Evolutionary conservation across 2,797 vertebrate genomes (phyloP).

Genomic region (Mallotus villosus): DNA sequence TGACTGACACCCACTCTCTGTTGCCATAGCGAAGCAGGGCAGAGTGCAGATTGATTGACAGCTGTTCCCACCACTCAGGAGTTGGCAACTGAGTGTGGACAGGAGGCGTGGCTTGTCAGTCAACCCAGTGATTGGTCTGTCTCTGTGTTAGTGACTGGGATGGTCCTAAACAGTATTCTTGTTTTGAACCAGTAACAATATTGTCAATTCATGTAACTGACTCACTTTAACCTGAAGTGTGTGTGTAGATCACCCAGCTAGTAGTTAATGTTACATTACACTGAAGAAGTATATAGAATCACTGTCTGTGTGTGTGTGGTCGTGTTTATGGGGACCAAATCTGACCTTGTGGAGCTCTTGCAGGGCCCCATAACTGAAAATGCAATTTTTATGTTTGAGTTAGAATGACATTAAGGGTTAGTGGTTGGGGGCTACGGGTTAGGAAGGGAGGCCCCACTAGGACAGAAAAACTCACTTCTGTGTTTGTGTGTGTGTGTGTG

Average conservation of each 20-base stretch:
- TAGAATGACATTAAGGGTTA: too few relatives aligned
- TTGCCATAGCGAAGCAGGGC: conserved; percentile 62
- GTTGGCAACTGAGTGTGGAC: conserved; percentile 1
- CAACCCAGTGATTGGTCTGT: too few relatives aligned
- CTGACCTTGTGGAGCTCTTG: too few relatives aligned
- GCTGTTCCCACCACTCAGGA: conserved; percentile 47
- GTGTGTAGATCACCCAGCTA: not conserved
- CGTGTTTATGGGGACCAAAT: too few relatives aligned
- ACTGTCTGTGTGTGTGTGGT: not conserved
- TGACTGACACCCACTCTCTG: conserved; percentile 51
- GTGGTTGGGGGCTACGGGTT: too few relatives aligned
- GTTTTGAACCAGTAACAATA: not conserved
- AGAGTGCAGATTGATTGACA: conserved; percentile 63
- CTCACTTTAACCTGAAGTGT: not conserved
- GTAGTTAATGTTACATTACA: not conserved
- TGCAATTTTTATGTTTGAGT: too few relatives aligned
- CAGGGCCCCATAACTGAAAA: too few relatives aligned
- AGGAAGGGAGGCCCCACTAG: not conserved
- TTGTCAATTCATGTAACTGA: not conserved
- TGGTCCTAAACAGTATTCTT: too few relatives aligned
- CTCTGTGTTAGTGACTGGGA: too few relatives aligned
- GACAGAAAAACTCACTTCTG: too few relatives aligned
- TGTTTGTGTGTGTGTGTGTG: not conserved
- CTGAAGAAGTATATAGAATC: not conserved
- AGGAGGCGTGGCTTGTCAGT: too few relatives aligned